Conservation (phyloP, 2,113 vertebrate species). For the Pollachius pollachius region DNA sequence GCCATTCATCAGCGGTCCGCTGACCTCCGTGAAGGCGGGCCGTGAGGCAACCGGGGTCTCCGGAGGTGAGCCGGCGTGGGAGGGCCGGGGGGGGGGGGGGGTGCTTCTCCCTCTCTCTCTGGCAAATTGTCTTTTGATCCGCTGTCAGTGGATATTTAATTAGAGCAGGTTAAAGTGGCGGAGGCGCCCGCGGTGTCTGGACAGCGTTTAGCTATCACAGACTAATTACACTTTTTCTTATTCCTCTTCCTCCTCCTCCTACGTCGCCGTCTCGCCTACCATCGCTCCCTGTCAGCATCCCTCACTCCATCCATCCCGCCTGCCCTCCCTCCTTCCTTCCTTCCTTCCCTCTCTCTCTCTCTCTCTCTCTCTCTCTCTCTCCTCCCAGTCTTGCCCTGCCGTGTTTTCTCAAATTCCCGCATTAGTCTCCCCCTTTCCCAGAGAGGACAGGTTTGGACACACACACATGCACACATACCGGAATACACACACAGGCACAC, state of each 20-base stretch:
- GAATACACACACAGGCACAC: not conserved
- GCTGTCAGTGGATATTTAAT: conserved; percentile 17
- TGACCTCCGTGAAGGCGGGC: conserved; percentile 8
- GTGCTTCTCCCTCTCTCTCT: not conserved
- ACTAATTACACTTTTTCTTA: too few relatives aligned
- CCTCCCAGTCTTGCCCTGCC: conserved; percentile 15
- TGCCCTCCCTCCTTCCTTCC: not conserved
- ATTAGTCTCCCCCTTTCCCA: too few relatives aligned
- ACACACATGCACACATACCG: too few relatives aligned
- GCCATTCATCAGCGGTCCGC: too few relatives aligned
- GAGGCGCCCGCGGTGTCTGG: conserved; percentile 4
- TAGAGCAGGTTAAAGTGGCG: not conserved
- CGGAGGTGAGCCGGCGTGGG: not conserved
- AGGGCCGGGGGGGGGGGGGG: too few relatives aligned
- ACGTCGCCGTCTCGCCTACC: not conserved
- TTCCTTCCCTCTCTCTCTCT: not conserved
- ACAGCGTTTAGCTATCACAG: too few relatives aligned
- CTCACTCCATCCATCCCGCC: not conserved
- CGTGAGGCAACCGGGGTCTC: not conserved
- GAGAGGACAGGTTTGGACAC: too few relatives aligned
- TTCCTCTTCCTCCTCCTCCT: not conserved
- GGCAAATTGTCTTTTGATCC: conserved; percentile 15
- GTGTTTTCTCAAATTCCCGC: too few relatives aligned
- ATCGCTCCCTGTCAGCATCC: not conserved
- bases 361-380: conserved; percentile 31